A percentile compares a stretch with the other conserved stretches of the same genome.
Evolutionary conservation across 1,140 invertebrate genomes (phyloP).

Genomic region (Dendrolimus kikuchii): DNA sequence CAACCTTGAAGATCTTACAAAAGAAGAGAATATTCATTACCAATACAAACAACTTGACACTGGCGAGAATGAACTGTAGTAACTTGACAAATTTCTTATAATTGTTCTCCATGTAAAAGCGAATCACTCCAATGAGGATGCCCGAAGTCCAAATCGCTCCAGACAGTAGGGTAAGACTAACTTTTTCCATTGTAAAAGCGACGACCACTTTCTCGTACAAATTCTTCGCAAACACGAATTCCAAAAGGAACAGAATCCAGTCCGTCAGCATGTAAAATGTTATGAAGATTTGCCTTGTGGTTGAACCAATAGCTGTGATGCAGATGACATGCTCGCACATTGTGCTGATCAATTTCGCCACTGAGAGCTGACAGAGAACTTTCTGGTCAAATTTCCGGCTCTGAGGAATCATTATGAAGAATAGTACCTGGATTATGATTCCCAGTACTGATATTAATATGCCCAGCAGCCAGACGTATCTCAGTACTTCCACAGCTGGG

Average conservation of each 20-base stretch:
- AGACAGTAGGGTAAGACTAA: slow-evolving; percentile 7
- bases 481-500: no score
- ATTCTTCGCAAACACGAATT: slow-evolving; percentile 23
- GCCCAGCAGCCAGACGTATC: slow-evolving; percentile 12
- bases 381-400: slow-evolving; percentile 20
- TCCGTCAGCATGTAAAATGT: slow-evolving; percentile 12
- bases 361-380: slow-evolving; percentile 14
- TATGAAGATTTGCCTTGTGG: slow-evolving; percentile 1
- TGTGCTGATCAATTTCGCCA: slow-evolving; percentile 13
- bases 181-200: slow-evolving; percentile 10
- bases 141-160: slow-evolving; percentile 9
- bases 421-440: slow-evolving; percentile 12
- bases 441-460: slow-evolving; percentile 11
- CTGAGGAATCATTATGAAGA: slow-evolving; percentile 7
- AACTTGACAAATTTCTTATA: not conserved
- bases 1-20: slow-evolving; percentile 17
- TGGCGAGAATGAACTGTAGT: slow-evolving; percentile 4
- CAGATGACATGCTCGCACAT: slow-evolving; percentile 13
- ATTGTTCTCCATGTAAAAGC: not conserved
- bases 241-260: slow-evolving; percentile 13
- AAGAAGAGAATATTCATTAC: slow-evolving; percentile 18
- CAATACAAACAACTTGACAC: slow-evolving; percentile 17
- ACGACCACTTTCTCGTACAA: slow-evolving; percentile 21
- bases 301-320: not conserved
- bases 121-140: slow-evolving; percentile 7